A percentile compares a stretch with the other conserved stretches of the same genome.
phyloP scores from a whole-genome alignment of 2,888 invertebrate genomes.

The Minunthozetes semirufus region DNA sequence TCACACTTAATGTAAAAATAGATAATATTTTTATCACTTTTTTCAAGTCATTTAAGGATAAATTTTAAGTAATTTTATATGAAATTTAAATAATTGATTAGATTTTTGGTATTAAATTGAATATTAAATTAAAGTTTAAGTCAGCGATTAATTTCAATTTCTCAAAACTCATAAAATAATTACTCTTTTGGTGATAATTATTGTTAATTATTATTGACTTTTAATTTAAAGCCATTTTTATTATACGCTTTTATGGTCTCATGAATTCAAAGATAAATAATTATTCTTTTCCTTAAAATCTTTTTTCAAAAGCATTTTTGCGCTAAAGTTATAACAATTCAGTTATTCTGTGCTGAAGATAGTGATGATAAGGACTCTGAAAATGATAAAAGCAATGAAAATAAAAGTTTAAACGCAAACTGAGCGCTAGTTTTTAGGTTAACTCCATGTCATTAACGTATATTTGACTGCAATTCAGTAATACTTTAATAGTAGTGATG shows the following conservation, averaged over 20 bases:
- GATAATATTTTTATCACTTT: too few relatives aligned
- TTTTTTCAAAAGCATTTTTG: background rate
- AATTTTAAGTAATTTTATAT: too few relatives aligned
- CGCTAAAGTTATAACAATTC: background rate
- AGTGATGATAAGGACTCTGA: background rate
- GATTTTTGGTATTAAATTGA: background rate
- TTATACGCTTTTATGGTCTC: conserved; percentile 1
- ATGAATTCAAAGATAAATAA: background rate
- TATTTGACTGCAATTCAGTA: conserved; percentile 3
- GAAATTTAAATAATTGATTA: too few relatives aligned
- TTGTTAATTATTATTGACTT: conserved; percentile 10
- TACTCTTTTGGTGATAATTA: conserved; percentile 2
- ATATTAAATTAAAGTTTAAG: background rate
- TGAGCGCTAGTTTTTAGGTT: background rate
- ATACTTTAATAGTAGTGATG: conserved; percentile 10
- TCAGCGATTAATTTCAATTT: background rate
- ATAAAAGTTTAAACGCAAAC: background rate
- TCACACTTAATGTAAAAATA: too few relatives aligned
- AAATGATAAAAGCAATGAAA: conserved; percentile 24
- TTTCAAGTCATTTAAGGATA: too few relatives aligned
- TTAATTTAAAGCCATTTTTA: conserved; percentile 16
- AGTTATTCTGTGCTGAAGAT: background rate
- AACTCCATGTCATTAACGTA: conserved; percentile 12
- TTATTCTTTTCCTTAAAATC: conserved; percentile 8
- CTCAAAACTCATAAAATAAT: background rate